Conservation (phyloP, 2,888 invertebrate species). For the Stenurella melanura region DNA sequence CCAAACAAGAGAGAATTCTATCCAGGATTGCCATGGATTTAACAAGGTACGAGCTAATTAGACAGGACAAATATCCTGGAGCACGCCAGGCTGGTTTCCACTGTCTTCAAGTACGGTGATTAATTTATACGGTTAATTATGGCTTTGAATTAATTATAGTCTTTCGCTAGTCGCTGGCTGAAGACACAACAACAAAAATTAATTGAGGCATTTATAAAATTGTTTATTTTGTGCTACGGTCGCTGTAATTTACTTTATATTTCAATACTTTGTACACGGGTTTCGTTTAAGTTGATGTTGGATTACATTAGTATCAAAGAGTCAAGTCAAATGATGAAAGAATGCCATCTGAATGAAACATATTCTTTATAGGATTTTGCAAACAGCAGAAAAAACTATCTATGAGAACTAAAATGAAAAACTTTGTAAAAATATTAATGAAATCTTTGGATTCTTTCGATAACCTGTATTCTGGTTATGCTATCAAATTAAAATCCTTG, state of each 20-base stretch:
- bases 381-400: too few species aligned
- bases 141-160: constrained; percentile 50
- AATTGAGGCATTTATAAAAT: constrained; percentile 42
- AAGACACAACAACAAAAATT: constrained; percentile 45
- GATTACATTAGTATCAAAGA: too few species aligned
- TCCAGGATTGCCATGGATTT: constrained; percentile 49
- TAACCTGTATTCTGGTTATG: too few species aligned
- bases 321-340: too few species aligned
- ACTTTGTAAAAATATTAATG: too few species aligned
- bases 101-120: constrained; percentile 50
- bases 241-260: constrained; percentile 3
- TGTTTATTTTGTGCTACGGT: constrained; percentile 30
- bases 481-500: too few species aligned
- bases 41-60: constrained; percentile 56
- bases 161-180: constrained; percentile 39
- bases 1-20: constrained; percentile 52
- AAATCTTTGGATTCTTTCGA: too few species aligned
- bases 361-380: too few species aligned
- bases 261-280: background rate
- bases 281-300: too few species aligned
- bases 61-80: constrained; percentile 52
- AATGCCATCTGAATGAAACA: too few species aligned
- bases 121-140: constrained; percentile 54
- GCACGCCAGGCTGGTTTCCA: constrained; percentile 47
- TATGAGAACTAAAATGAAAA: too few species aligned